A percentile compares a stretch with the other conserved stretches of the same genome.
phyloP scores from a whole-genome alignment of 2,113 vertebrate genomes.

The Grallaria varia region DNA sequence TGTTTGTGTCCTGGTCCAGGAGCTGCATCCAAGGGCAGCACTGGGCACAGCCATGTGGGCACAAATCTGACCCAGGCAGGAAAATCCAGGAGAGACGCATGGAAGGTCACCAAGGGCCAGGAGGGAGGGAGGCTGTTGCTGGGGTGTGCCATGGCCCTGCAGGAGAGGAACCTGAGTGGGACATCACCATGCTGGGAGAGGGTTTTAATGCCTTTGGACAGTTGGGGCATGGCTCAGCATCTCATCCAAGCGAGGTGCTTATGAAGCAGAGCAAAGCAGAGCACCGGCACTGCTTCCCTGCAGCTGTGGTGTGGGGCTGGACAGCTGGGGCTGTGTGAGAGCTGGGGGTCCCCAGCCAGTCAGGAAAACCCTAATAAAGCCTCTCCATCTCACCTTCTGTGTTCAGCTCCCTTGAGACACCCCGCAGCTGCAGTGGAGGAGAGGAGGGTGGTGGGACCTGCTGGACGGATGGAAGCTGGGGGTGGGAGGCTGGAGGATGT shows the following conservation, averaged over 20 bases:
- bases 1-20: background rate
- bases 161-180: fast-evolving
- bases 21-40: fast-evolving
- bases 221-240: background rate
- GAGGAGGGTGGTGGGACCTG: background rate
- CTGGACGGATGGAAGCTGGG: background rate
- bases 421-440: fast-evolving
- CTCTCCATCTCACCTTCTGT: background rate
- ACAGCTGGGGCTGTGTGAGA: background rate
- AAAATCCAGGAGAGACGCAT: background rate
- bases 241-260: background rate
- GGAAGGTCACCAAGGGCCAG: background rate
- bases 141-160: background rate
- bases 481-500: background rate
- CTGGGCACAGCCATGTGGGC: background rate
- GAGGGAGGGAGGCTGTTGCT: background rate
- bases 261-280: background rate
- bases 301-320: fast-evolving
- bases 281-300: background rate
- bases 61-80: background rate
- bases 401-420: background rate
- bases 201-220: background rate
- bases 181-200: background rate
- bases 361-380: background rate
- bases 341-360: background rate